Conservation (phyloP, 2,113 vertebrate species). For the Anser brachyrhynchus region DNA sequence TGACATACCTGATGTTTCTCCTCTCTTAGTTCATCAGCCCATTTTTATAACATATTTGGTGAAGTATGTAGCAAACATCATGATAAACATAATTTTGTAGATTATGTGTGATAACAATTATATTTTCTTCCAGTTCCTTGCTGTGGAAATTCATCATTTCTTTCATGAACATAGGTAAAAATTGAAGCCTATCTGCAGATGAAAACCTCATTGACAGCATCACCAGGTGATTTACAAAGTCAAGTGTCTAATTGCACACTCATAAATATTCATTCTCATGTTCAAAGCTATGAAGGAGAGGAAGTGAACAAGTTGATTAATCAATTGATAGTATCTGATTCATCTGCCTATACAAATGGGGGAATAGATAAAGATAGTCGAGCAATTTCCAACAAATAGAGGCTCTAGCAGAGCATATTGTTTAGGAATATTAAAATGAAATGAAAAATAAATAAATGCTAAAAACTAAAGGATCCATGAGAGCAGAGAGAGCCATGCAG, state of each 20-base stretch:
- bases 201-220: conserved; percentile 17
- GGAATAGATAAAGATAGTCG: conserved; percentile 7
- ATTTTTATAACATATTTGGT: not conserved
- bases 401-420: not conserved
- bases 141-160: conserved; percentile 6
- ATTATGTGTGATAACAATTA: not conserved
- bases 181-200: conserved; percentile 30
- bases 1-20: not conserved
- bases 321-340: conserved; percentile 72
- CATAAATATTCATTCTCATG: conserved; percentile 75
- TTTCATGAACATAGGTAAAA: conserved; percentile 41
- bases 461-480: not conserved
- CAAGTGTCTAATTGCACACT: conserved; percentile 69
- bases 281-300: conserved; percentile 59
- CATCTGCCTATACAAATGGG: conserved; percentile 33
- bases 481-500: not conserved
- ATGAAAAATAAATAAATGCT: not conserved
- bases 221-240: conserved; percentile 67
- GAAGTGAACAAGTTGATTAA: conserved; percentile 67
- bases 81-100: conserved; percentile 18
- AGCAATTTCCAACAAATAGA: conserved; percentile 9
- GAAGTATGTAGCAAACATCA: conserved; percentile 8
- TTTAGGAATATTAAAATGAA: not conserved
- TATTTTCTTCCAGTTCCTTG: conserved; percentile 22
- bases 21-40: not conserved